phyloP scores from a whole-genome alignment of 1,140 invertebrate species.

The Campodea augens region DNA sequence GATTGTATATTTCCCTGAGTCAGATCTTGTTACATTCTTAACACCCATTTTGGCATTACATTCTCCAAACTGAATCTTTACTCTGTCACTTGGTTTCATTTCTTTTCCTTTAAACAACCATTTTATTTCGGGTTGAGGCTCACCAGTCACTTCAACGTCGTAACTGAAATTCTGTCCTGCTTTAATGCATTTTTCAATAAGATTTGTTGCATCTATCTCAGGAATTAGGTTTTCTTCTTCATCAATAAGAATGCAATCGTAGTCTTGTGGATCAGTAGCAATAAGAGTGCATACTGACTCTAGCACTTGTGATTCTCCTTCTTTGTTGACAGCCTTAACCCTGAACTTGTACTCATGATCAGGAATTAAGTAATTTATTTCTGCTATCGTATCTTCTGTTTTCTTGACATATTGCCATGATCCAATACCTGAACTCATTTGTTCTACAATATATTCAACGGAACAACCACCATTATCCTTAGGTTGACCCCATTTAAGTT shows the following conservation, averaged over 20 bases:
- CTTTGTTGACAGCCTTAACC: constrained; percentile 90
- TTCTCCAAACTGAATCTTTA: constrained; percentile 59
- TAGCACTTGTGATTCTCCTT: constrained; percentile 88
- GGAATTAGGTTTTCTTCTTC: constrained; percentile 71
- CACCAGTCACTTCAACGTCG: constrained; percentile 62
- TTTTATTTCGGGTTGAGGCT: constrained; percentile 69
- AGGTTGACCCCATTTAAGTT: constrained; percentile 90
- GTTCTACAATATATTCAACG: constrained; percentile 90
- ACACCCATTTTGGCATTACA: constrained; percentile 80
- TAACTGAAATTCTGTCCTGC: constrained; percentile 70
- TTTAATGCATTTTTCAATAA: constrained; percentile 64
- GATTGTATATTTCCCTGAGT: constrained; percentile 80
- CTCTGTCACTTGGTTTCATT: constrained; percentile 43
- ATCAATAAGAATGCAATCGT: constrained; percentile 71
- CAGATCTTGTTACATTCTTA: constrained; percentile 59
- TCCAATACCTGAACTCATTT: constrained; percentile 77
- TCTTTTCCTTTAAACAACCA: constrained; percentile 62
- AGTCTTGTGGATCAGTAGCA: constrained; percentile 78
- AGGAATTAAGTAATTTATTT: constrained; percentile 68
- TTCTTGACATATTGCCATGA: constrained; percentile 75
- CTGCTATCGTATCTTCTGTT: constrained; percentile 59
- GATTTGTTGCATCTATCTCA: constrained; percentile 69
- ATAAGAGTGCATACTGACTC: constrained; percentile 85
- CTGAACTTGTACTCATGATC: constrained; percentile 96
- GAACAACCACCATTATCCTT: constrained; percentile 95